A percentile compares a stretch with the other conserved stretches of the same genome.
Conservation (phyloP, 2,113 vertebrate genomes). For the Antechinus flavipes region DNA sequence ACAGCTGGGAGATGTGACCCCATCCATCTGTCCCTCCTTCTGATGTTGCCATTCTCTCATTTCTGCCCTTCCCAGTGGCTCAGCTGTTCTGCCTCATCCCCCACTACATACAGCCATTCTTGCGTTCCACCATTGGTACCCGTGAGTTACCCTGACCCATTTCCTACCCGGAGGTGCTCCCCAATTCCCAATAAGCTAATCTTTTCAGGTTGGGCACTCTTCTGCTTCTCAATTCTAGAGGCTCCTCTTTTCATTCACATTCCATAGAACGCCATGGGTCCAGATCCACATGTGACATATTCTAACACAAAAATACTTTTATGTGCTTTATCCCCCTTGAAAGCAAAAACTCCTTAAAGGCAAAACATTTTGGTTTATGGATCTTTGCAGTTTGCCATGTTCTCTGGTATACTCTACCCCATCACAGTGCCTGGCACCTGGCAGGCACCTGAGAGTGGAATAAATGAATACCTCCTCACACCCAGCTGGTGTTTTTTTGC, state of each 20-base stretch:
- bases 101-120: conserved; percentile 83
- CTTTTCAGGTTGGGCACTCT: not conserved
- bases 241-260: not conserved
- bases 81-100: conserved; percentile 91
- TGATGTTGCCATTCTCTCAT: not conserved
- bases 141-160: conserved; percentile 84
- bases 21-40: not conserved
- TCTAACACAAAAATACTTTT: not conserved
- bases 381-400: not conserved
- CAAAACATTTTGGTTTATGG: not conserved
- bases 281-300: not conserved
- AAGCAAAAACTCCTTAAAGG: not conserved
- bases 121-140: conserved; percentile 73
- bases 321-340: not conserved
- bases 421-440: not conserved
- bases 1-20: fast-evolving
- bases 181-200: not conserved
- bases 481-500: not conserved
- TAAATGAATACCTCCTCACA: not conserved
- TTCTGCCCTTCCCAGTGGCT: conserved; percentile 78
- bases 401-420: not conserved
- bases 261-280: not conserved
- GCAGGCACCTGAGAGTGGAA: fast-evolving
- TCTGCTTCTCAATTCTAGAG: not conserved
- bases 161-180: fast-evolving